Percentiles rank a stretch among this genome's conserved stretches.
Conservation (phyloP, 2,888 invertebrate species). For the Leucophenga montana region DNA sequence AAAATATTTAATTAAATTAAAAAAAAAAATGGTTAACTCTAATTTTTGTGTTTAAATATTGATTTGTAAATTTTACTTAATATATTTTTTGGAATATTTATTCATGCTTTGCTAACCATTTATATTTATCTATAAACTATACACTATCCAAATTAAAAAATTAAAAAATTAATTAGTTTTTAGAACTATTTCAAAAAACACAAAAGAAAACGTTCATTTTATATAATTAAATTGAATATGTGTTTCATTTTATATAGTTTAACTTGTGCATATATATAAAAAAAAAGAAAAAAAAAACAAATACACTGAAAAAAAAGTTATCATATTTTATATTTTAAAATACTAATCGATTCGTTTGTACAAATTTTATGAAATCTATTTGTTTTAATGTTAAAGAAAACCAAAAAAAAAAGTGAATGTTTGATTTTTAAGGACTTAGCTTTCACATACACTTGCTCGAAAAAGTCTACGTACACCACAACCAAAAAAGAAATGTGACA, state of each 20-base stretch:
- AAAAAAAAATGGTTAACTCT: slow-evolving; percentile 28
- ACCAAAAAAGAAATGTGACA: too few relatives aligned
- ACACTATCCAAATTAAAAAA: not conserved
- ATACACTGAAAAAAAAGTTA: too few relatives aligned
- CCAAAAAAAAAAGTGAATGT: not conserved
- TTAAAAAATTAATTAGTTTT: too few relatives aligned
- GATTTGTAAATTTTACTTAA: slow-evolving; percentile 36
- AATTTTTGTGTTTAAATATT: slow-evolving; percentile 30
- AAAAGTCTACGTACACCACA: too few relatives aligned
- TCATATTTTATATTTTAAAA: slow-evolving; percentile 39
- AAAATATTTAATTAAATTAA: not conserved
- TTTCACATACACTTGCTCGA: not conserved
- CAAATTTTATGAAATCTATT: slow-evolving; percentile 4
- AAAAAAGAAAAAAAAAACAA: not conserved
- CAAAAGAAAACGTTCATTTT: too few relatives aligned
- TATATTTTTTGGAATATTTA: slow-evolving; percentile 26
- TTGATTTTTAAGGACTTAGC: not conserved
- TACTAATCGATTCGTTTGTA: slow-evolving; percentile 68
- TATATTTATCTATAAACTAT: not conserved
- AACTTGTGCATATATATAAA: not conserved
- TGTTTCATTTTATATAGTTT: too few relatives aligned
- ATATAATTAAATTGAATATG: too few relatives aligned
- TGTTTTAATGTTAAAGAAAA: slow-evolving; percentile 14
- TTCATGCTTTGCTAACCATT: slow-evolving; percentile 20
- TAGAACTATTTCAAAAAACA: too few relatives aligned